These are phyloP conservation scores for Acanthococcus lagerstroemiae DNA, from an alignment of 2,888 invertebrate genomes.

Conservation along the genomic window DNA sequence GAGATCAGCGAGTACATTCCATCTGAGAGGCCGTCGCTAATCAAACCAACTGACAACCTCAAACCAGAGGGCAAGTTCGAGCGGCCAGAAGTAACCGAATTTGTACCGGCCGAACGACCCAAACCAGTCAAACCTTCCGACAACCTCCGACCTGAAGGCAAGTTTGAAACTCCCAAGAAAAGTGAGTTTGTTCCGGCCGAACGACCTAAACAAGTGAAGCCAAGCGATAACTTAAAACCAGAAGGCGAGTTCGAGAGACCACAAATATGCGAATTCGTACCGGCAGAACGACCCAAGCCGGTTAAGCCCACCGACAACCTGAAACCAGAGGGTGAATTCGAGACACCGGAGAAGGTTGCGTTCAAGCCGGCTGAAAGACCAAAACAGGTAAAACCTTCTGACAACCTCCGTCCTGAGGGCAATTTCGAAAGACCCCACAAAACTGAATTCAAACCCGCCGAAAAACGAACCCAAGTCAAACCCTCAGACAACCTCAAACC, in stretches of 20 bases:
- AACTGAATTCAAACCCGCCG: constrained; percentile 46
- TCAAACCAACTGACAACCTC: constrained; percentile 45
- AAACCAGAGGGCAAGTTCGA: constrained; percentile 41
- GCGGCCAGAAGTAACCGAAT: constrained; percentile 40
- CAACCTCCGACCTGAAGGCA: constrained; percentile 49
- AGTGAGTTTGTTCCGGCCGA: constrained; percentile 47
- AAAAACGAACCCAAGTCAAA: constrained; percentile 45
- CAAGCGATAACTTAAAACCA: constrained; percentile 47
- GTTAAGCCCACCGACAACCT: constrained; percentile 45
- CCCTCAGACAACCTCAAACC: constrained; percentile 47
- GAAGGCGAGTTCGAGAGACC: constrained; percentile 41
- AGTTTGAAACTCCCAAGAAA: constrained; percentile 41
- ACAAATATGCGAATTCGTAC: constrained; percentile 39
- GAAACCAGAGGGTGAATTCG: constrained; percentile 56
- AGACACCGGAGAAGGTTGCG: constrained; percentile 42
- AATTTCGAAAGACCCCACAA: constrained; percentile 43
- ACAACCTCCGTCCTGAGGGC: constrained; percentile 44
- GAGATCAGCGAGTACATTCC: constrained; percentile 37
- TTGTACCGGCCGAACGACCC: constrained; percentile 41
- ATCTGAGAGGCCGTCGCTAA: constrained; percentile 41
- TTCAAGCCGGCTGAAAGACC: constrained; percentile 38
- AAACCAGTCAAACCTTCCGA: constrained; percentile 41
- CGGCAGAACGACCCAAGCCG: constrained; percentile 41
- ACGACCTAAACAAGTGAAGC: constrained; percentile 47
- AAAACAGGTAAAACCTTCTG: constrained; percentile 42